These are phyloP conservation scores for Aricia agestis DNA, from an alignment of 1,140 invertebrate genomes.

Conservation along the genomic window DNA sequence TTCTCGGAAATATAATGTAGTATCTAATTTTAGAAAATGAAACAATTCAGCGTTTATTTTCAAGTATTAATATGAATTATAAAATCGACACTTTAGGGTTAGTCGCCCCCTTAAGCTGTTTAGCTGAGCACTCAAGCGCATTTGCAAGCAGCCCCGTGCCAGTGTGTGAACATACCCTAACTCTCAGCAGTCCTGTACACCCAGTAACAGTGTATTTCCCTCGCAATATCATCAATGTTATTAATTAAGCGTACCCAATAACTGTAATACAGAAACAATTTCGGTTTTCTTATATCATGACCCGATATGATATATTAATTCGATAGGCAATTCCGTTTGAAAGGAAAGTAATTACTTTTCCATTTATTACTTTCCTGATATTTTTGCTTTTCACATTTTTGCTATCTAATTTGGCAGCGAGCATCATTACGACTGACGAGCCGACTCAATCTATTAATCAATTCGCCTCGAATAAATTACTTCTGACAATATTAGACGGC, in stretches of 20 bases:
- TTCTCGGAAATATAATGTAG: too few species aligned
- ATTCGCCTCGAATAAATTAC: slow-evolving; percentile 21
- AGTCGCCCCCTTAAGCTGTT: too few species aligned
- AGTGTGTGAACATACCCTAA: neutral
- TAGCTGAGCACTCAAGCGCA: too few species aligned
- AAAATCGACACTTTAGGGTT: too few species aligned
- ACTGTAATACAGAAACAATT: slow-evolving; percentile 8
- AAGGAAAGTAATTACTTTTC: slow-evolving; percentile 24
- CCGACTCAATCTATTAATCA: slow-evolving; percentile 29
- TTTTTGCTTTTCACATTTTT: slow-evolving; percentile 29
- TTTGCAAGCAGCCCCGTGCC: too few species aligned
- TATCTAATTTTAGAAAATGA: too few species aligned
- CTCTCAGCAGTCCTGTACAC: neutral
- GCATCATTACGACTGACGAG: slow-evolving; percentile 31
- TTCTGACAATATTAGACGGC: slow-evolving; percentile 13
- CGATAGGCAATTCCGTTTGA: slow-evolving; percentile 16
- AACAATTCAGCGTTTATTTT: too few species aligned
- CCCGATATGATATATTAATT: slow-evolving; percentile 12
- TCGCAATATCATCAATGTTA: neutral
- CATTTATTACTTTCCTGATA: slow-evolving; percentile 35
- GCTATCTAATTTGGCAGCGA: slow-evolving; percentile 26
- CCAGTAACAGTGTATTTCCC: neutral
- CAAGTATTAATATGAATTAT: too few species aligned
- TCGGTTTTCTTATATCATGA: slow-evolving; percentile 7
- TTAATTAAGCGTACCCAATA: neutral